Evolutionary conservation across 2,797 vertebrate species (phyloP).

Genomic region (Sebastiscus albofasciatus): DNA sequence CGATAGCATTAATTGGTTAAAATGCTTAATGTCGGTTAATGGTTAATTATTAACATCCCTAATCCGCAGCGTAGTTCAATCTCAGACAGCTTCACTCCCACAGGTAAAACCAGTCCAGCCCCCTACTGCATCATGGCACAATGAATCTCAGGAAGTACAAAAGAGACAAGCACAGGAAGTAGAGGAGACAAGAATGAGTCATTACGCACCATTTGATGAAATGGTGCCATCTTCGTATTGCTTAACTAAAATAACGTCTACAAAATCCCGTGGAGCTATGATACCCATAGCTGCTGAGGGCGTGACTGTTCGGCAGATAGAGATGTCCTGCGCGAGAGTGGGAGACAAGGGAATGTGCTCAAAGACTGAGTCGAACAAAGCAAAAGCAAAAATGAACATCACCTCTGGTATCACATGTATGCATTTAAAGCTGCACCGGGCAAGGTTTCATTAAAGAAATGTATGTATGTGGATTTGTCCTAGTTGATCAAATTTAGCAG

Average conservation of each 20-base stretch:
- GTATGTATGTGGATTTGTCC: not conserved
- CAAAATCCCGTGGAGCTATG: conserved; percentile 95
- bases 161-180: not conserved
- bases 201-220: conserved; percentile 88
- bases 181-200: not conserved
- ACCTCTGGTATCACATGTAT: not conserved
- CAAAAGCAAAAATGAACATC: conserved; percentile 2
- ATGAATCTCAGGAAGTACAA: not conserved
- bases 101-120: not conserved
- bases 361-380: conserved; percentile 5
- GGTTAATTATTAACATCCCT: too few species aligned
- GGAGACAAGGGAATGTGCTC: conserved; percentile 32
- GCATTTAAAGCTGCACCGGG: conserved; percentile 21
- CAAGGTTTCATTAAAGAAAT: not conserved
- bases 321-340: conserved; percentile 80
- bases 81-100: not conserved
- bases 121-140: not conserved
- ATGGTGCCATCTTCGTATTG: conserved; percentile 89
- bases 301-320: conserved; percentile 89
- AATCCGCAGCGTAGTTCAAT: not conserved
- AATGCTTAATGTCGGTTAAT: too few species aligned
- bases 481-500: not conserved
- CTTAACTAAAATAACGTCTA: conserved; percentile 90
- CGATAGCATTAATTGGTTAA: too few species aligned
- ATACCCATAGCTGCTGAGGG: conserved; percentile 93